Evolutionary conservation across 2,888 invertebrate species (phyloP).

Genomic region (Tiphia femorata): DNA sequence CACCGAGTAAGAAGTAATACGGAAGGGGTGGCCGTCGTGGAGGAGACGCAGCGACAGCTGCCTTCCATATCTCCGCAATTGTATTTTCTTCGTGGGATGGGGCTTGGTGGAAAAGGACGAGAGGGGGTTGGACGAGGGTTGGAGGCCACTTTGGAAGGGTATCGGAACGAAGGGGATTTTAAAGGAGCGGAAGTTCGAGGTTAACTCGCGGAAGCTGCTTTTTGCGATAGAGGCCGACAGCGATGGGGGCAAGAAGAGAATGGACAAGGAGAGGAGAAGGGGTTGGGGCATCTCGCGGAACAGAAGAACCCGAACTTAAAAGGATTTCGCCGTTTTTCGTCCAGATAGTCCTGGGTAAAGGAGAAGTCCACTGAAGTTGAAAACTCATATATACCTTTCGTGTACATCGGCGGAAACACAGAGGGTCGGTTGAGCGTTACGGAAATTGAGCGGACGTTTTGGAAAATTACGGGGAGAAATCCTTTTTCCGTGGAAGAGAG

Average conservation of each 20-base stretch:
- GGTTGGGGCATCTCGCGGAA: background rate
- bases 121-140: no score
- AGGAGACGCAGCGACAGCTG: no score
- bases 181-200: background rate
- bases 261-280: background rate
- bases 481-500: no score
- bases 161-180: no score
- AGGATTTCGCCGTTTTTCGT: background rate
- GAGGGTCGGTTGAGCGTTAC: background rate
- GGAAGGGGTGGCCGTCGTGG: no score
- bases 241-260: no score
- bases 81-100: no score
- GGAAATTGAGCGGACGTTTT: no score
- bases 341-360: background rate
- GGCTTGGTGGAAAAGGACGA: no score
- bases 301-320: background rate
- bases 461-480: no score
- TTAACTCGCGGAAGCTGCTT: background rate
- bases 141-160: no score
- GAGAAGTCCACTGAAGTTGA: constrained; percentile 1
- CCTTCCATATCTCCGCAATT: no score
- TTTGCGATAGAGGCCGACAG: background rate
- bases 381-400: background rate
- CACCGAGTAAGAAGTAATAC: constrained; percentile 45
- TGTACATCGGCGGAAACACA: background rate